A percentile compares a stretch with the other conserved stretches of the same genome.
These are phyloP conservation scores for Cyrtonyx montezumae DNA, from an alignment of 2,113 vertebrate genomes.

Conservation along the genomic window DNA sequence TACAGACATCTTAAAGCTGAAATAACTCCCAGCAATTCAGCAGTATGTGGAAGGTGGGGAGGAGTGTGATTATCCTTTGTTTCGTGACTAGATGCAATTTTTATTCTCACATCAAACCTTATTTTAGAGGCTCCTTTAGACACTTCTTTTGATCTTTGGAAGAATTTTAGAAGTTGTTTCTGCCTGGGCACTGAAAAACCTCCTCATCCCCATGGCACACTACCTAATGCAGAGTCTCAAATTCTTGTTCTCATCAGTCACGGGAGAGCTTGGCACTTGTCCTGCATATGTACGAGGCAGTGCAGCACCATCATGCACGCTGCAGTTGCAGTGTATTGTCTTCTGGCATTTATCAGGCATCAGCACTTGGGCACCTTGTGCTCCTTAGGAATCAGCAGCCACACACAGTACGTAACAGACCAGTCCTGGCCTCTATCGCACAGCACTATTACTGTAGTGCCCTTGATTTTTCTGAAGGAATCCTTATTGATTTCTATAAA, in stretches of 20 bases:
- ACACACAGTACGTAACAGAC: accelerated
- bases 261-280: not conserved
- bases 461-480: not conserved
- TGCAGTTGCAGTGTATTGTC: accelerated
- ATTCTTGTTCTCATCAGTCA: not conserved
- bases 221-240: not conserved
- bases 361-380: accelerated
- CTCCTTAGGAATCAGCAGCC: not conserved
- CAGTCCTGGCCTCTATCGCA: not conserved
- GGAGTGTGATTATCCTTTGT: not conserved
- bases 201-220: accelerated
- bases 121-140: not conserved
- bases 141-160: not conserved
- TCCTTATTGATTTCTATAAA: not conserved
- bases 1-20: not conserved
- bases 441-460: not conserved
- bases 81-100: not conserved
- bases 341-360: not conserved
- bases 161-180: not conserved
- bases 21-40: not conserved
- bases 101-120: not conserved
- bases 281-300: not conserved
- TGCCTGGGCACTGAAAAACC: not conserved
- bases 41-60: accelerated
- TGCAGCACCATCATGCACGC: accelerated